Base-by-base conservation (phyloP, 2,888 invertebrate genomes). In the Stictocephala bisonia region DNA sequence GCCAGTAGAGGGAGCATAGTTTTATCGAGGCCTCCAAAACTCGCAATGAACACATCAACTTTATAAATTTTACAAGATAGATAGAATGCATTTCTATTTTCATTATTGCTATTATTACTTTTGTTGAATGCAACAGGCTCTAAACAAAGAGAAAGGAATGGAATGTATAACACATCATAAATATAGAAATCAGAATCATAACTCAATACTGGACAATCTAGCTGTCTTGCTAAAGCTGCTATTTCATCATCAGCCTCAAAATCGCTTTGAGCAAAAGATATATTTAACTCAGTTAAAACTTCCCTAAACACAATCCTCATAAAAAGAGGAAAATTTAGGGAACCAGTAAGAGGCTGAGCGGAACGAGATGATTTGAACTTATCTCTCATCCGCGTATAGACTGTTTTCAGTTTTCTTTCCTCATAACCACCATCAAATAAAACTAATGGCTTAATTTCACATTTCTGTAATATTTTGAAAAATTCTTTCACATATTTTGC, bases 151-250 rank as follows among this genome's bases (percentile, higher is more conserved):
- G 90, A 90, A 29, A 89, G 86, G 77, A 94, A 89, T 0, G 95
- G 94, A 77, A 98, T 91, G 79, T 95, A 96, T 1, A 87, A 84
- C 0, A 94, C 90, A 84, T 94, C 92, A 83, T 92, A 95, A 77
- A 98, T 91, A 81, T 91, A 96, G 84, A 96, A 98, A 85, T 98
- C 98, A 0, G 97, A 97, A 84, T 98, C 98, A 79, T 92, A 93
- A 81, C 96, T 96, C 2, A 98, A 83, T 1, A 98, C 91, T 0
- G 97, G 96, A 80, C 95, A 96, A 41, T 91, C 86, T 1, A 95
- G 85, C 71, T 89, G 86, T 77, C 90, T 89, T 0, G 96, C 94
- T 78, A 97, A 83, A 0, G 91, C 90, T 0, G 96, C 96, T 70
- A 96, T 90, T 81, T 95, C 93, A 78, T 91, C 90, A 82, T 98